Evolutionary conservation across 2,888 invertebrate species (phyloP), one percentile per base, ranked within the genome.

Genomic region (Tenthredo distinguenda): DNA sequence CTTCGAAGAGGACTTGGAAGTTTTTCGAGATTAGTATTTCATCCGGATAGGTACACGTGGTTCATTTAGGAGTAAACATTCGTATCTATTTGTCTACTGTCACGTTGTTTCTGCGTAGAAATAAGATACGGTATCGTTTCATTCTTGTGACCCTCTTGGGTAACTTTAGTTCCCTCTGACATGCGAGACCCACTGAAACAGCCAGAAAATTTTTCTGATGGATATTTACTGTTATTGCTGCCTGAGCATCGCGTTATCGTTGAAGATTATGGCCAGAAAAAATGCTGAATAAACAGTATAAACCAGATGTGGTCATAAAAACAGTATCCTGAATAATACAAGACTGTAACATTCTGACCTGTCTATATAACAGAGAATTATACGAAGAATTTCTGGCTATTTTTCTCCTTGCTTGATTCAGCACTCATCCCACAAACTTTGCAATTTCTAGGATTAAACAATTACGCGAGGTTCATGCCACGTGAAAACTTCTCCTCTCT

Each of bases 141-240:
- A 74, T 43, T 40, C 21, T 43, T 74, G 74, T 74, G 10, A 43
- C 12, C 74, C 74, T 74, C 43, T 74, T 21, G 74, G 74, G 74
- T 43, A 26, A 43, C 40, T 74, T 74, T 74, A 74, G 74, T 74
- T 43, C 74, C 43, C 43, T 74, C n/a, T 43, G 74, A 74, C 74
- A 74, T 74, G 74, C 43, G 74, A 74, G 74, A 9, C 43, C 43
- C 43, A 74, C 74, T 43, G 26, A 74, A 74, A 74, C 40, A 74
- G 6, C 40, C 26, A 43, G 43, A 10, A 43, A 74, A 74, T 74
- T 74, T 74, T 74, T 43, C 74, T 74, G 40, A 74, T 74, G 74
- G 74, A 74, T 74, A 74, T 74, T 74, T 74, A 74, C 74, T 74
- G 74, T 74, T 74, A 74, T 74, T 74, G 43, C 74, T 43, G 43